phyloP scores from a whole-genome alignment of 37 sponge, comb jelly and placozoan species.

The Ianthella basta region DNA sequence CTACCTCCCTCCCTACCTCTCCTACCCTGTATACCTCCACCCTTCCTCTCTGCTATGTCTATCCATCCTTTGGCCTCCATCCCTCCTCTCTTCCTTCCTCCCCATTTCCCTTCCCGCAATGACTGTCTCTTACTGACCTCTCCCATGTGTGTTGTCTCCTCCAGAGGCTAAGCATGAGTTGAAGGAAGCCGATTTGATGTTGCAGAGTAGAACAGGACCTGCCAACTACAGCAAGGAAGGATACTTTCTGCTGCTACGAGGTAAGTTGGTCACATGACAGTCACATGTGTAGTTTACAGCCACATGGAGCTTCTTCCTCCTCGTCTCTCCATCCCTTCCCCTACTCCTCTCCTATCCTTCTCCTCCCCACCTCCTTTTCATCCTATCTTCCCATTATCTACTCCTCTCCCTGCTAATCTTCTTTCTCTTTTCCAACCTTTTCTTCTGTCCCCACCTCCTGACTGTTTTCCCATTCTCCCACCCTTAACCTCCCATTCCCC shows the following conservation, averaged over 20 bases:
- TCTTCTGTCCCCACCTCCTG: not conserved
- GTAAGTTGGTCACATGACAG: no score
- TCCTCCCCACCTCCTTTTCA: no score
- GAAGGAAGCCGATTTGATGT: no score
- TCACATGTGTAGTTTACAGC: no score
- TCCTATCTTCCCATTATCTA: not conserved
- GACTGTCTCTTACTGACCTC: slow-evolving; percentile 23
- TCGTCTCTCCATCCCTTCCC: slow-evolving; percentile 22
- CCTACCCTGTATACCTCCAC: not conserved
- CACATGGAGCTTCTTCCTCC: no score
- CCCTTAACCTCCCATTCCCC: no score
- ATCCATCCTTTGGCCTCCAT: slow-evolving; percentile 14
- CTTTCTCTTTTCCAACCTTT: not conserved
- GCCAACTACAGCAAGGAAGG: no score
- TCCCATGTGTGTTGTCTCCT: not conserved
- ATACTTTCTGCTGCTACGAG: no score
- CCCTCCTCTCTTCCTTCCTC: slow-evolving; percentile 45
- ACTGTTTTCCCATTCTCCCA: no score
- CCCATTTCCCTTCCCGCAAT: slow-evolving; percentile 32
- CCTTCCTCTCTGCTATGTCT: slow-evolving; percentile 20
- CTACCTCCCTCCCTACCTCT: not conserved
- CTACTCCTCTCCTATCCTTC: slow-evolving; percentile 12
- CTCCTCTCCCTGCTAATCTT: not conserved
- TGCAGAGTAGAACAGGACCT: no score
- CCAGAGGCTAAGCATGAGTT: no score